Conservation (phyloP, 2,888 invertebrate genomes). For the Trimorus sp. region DNA sequence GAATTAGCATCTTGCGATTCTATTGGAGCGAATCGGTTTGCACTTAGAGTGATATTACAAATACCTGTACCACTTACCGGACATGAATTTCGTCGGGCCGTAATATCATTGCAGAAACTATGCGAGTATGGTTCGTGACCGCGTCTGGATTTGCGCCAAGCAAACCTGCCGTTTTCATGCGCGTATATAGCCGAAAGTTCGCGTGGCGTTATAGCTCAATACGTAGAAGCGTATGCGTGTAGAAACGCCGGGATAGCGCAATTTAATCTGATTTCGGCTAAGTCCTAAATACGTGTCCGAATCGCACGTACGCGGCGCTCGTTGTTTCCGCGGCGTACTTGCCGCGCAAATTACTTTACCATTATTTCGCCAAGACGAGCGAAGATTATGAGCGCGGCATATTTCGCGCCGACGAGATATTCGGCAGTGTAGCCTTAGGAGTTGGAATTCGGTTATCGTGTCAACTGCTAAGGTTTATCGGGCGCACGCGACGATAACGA, state of each 20-base stretch:
- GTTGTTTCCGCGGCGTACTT: neutral
- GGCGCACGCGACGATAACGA: slow-evolving; percentile 34
- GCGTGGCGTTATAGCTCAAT: slow-evolving; percentile 63
- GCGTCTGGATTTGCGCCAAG: slow-evolving; percentile 73
- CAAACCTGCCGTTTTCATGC: slow-evolving; percentile 72
- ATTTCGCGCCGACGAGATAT: neutral
- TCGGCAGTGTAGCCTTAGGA: slow-evolving; percentile 8
- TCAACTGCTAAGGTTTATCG: slow-evolving; percentile 49
- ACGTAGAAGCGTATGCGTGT: slow-evolving; percentile 55
- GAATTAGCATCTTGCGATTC: slow-evolving; percentile 23
- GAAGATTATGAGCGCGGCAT: neutral
- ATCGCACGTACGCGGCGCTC: slow-evolving; percentile 65
- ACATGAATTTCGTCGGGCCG: slow-evolving; percentile 57
- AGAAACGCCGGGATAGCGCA: slow-evolving; percentile 68
- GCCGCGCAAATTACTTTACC: neutral
- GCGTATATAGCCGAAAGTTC: slow-evolving; percentile 68
- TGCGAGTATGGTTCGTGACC: slow-evolving; percentile 66
- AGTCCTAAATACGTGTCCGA: slow-evolving; percentile 73
- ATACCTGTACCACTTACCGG: slow-evolving; percentile 52
- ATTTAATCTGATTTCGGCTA: slow-evolving; percentile 74
- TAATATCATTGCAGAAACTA: slow-evolving; percentile 65
- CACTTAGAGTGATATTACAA: slow-evolving; percentile 43
- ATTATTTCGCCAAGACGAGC: neutral
- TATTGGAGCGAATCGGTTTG: slow-evolving; percentile 17
- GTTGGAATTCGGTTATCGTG: slow-evolving; percentile 43